A percentile compares a stretch with the other conserved stretches of the same genome.
These are phyloP conservation scores for Grallaria varia DNA, from an alignment of 2,113 vertebrate species.

Conservation along the genomic window DNA sequence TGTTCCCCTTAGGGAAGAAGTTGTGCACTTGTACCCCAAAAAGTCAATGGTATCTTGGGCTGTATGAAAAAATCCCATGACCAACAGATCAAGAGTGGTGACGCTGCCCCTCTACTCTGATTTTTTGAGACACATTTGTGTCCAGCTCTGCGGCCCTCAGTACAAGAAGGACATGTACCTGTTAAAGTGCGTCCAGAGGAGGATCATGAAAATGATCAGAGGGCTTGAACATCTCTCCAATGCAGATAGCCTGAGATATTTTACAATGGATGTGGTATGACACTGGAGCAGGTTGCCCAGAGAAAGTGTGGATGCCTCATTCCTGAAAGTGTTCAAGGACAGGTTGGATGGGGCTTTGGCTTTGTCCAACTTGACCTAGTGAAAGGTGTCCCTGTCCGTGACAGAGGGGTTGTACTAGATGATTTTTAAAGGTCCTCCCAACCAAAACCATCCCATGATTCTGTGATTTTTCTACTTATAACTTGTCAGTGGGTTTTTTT, in stretches of 20 bases:
- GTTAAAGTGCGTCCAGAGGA: rapidly evolving
- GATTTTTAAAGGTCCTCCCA: not conserved
- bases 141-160: not conserved
- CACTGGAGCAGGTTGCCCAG: not conserved
- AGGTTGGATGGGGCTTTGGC: not conserved
- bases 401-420: not conserved
- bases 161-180: rapidly evolving
- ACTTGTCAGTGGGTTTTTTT: not conserved
- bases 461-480: not conserved
- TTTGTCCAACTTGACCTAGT: not conserved
- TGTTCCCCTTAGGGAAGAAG: not conserved
- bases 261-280: not conserved
- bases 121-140: rapidly evolving
- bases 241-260: not conserved
- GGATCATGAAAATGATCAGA: not conserved
- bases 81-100: rapidly evolving
- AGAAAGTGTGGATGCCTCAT: rapidly evolving
- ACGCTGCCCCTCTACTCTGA: not conserved
- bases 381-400: not conserved
- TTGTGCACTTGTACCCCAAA: not conserved
- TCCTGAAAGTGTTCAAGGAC: not conserved
- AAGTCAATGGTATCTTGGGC: rapidly evolving
- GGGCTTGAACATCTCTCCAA: rapidly evolving
- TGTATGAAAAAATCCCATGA: not conserved
- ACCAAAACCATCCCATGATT: too few relatives aligned